phyloP scores from a whole-genome alignment of 1,140 invertebrate species.

The Trichoplusia ni region DNA sequence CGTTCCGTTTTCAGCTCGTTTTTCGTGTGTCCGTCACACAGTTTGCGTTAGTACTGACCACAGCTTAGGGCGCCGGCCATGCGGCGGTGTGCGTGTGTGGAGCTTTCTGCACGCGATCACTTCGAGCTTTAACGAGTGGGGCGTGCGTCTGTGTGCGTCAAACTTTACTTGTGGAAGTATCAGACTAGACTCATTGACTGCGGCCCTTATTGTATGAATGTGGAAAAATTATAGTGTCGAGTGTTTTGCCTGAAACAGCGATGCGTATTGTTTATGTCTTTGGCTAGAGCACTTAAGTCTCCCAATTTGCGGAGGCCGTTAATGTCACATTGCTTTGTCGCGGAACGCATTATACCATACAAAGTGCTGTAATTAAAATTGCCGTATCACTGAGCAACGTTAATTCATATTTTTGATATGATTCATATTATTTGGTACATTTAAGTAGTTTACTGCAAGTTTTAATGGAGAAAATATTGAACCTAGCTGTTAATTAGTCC shows the following conservation, averaged over 20 bases:
- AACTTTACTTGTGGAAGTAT: conserved; percentile 73
- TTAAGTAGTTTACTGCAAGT: no score
- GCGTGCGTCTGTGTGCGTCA: conserved; percentile 69
- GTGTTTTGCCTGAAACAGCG: conserved; percentile 77
- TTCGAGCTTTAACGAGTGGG: conserved; percentile 71
- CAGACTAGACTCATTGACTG: conserved; percentile 81
- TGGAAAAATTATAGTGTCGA: conserved; percentile 80
- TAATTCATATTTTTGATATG: conserved; percentile 29
- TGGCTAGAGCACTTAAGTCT: conserved; percentile 65
- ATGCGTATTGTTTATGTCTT: conserved; percentile 73
- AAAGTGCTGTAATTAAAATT: conserved; percentile 72
- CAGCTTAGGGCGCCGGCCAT: conserved; percentile 78
- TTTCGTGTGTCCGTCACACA: conserved; percentile 81
- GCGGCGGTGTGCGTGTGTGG: conserved; percentile 76
- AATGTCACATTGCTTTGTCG: conserved; percentile 68
- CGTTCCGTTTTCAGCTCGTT: conserved; percentile 76
- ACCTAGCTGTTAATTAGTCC: no score
- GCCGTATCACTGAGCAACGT: conserved; percentile 35
- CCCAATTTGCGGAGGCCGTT: conserved; percentile 72
- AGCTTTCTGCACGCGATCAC: conserved; percentile 79
- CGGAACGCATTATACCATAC: conserved; percentile 65
- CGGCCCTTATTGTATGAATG: conserved; percentile 81
- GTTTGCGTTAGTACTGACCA: conserved; percentile 80
- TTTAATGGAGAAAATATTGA: no score
- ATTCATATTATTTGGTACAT: neutral